These are phyloP conservation scores for Listrodromus nycthemerus DNA, from an alignment of 2,888 invertebrate genomes.

Conservation along the genomic window DNA sequence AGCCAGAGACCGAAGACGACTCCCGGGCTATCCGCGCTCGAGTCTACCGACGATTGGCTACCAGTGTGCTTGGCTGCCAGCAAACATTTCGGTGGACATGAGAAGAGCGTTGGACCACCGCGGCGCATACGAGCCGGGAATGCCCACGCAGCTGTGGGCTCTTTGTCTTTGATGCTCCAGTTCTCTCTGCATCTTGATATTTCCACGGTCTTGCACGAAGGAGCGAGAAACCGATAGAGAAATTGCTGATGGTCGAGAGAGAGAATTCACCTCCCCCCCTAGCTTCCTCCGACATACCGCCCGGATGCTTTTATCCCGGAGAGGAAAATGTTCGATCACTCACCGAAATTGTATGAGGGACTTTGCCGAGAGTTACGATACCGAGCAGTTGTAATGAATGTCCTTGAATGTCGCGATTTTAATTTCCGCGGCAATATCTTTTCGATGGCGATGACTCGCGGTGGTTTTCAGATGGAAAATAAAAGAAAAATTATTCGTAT, in stretches of 20 bases:
- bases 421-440: constrained; percentile 10
- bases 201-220: constrained; percentile 5
- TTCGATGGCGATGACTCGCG: not conserved
- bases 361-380: constrained; percentile 36
- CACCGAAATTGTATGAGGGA: constrained; percentile 44
- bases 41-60: constrained; percentile 57
- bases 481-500: not conserved
- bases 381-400: not conserved
- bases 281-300: too few species aligned
- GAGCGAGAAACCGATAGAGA: not conserved
- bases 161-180: constrained; percentile 69
- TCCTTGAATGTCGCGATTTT: not conserved
- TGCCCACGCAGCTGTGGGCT: constrained; percentile 69
- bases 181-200: constrained; percentile 60
- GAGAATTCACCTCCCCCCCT: not conserved
- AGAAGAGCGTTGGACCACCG: constrained; percentile 17
- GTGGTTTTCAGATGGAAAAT: not conserved
- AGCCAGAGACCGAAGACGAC: constrained; percentile 30
- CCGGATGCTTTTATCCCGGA: not conserved
- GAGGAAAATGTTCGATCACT: constrained; percentile 52
- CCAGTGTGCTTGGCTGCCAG: constrained; percentile 57
- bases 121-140: constrained; percentile 49
- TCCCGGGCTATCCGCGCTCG: constrained; percentile 40
- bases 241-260: constrained; percentile 16
- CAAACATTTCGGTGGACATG: constrained; percentile 63